phyloP scores from a whole-genome alignment of 2,888 invertebrate species.

The Hylaea fasciaria region DNA sequence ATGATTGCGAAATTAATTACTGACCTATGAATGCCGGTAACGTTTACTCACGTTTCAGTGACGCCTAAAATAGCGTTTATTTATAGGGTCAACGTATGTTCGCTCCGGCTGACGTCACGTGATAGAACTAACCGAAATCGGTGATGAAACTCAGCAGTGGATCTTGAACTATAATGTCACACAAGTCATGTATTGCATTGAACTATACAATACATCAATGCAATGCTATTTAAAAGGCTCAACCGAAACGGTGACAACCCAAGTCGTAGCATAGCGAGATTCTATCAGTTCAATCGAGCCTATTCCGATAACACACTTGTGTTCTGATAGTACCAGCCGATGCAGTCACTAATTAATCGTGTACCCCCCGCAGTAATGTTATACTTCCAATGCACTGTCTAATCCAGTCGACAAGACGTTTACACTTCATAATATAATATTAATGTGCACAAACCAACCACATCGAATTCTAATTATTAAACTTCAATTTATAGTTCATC shows the following conservation, averaged over 20 bases:
- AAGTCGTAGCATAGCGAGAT: slow-evolving; percentile 1
- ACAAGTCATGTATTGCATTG: not conserved
- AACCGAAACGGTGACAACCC: not conserved
- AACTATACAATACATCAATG: not conserved
- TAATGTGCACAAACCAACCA: slow-evolving; percentile 41
- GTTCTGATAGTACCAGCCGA: not conserved
- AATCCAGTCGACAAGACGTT: slow-evolving; percentile 11
- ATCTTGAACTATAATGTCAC: not conserved
- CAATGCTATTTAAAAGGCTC: not conserved
- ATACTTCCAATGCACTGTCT: slow-evolving; percentile 15
- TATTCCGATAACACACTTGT: not conserved
- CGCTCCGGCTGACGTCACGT: not conserved
- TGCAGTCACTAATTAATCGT: not conserved
- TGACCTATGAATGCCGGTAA: no score
- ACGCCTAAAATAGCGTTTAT: no score
- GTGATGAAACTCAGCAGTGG: not conserved
- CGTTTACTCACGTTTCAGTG: no score
- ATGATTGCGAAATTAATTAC: no score
- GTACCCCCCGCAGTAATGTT: slow-evolving; percentile 3
- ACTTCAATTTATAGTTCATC: slow-evolving; percentile 31
- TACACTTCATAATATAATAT: slow-evolving; percentile 21
- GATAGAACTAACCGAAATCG: not conserved
- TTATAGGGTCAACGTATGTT: no score
- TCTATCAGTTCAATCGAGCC: not conserved
- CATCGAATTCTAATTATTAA: slow-evolving; percentile 34